Evolutionary conservation across 1,140 invertebrate genomes (phyloP).

Genomic region (Dermatophagoides farinae): DNA sequence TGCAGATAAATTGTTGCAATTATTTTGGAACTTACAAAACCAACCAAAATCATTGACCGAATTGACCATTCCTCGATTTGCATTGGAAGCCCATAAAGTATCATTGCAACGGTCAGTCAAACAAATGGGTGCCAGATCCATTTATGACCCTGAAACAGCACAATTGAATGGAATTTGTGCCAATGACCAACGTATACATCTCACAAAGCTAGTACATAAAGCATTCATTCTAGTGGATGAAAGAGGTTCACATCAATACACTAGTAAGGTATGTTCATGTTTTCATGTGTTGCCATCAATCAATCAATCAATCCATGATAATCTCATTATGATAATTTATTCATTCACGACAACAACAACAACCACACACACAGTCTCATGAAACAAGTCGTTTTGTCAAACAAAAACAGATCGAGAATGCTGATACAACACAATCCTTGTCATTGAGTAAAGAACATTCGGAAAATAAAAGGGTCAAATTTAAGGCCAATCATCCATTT

Average conservation of each 20-base stretch:
- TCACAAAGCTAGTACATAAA: slow-evolving; percentile 11
- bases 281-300: not conserved
- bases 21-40: not conserved
- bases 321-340: not conserved
- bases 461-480: not conserved
- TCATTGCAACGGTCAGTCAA: slow-evolving; percentile 9
- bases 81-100: slow-evolving; percentile 10
- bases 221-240: slow-evolving; percentile 12
- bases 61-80: slow-evolving; percentile 11
- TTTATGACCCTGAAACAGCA: slow-evolving; percentile 9
- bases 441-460: not conserved
- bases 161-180: slow-evolving; percentile 5
- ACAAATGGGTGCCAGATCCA: slow-evolving; percentile 11
- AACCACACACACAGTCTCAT: no score
- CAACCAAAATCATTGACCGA: not conserved
- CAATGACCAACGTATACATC: not conserved
- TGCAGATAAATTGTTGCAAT: not conserved
- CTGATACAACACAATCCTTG: not conserved
- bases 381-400: not conserved
- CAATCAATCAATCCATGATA: not conserved
- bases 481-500: slow-evolving; percentile 14
- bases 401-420: no score
- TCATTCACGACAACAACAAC: no score
- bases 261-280: not conserved
- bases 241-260: slow-evolving; percentile 1